Evolutionary conservation across 1,140 invertebrate genomes (phyloP).

Genomic region (Agrilus planipennis): DNA sequence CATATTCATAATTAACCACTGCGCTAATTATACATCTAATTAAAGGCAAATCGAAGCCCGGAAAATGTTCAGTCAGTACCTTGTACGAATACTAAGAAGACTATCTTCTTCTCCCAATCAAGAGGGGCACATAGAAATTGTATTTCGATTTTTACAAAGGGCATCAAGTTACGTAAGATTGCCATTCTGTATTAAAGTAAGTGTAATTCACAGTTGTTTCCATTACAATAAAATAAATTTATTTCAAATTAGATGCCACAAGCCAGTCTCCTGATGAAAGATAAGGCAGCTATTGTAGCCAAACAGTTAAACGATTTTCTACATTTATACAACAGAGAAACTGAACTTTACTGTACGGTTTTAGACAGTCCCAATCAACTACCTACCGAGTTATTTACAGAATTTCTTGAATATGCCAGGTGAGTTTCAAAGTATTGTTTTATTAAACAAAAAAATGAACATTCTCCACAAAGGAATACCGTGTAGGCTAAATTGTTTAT

Average conservation of each 20-base stretch:
- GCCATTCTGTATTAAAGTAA: slow-evolving; percentile 58
- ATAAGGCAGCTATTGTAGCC: slow-evolving; percentile 73
- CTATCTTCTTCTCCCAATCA: slow-evolving; percentile 46
- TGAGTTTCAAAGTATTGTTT: slow-evolving; percentile 13
- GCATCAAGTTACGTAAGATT: slow-evolving; percentile 64
- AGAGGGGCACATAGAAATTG: slow-evolving; percentile 52
- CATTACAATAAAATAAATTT: not conserved
- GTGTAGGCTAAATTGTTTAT: not conserved
- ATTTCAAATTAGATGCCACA: not conserved
- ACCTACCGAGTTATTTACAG: slow-evolving; percentile 44
- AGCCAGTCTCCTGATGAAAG: slow-evolving; percentile 68
- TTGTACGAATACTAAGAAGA: slow-evolving; percentile 64
- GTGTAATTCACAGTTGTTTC: slow-evolving; percentile 4
- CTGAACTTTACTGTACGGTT: slow-evolving; percentile 58
- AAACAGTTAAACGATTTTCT: slow-evolving; percentile 89
- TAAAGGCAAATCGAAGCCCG: slow-evolving; percentile 51
- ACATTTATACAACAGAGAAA: slow-evolving; percentile 78
- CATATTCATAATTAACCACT: not conserved
- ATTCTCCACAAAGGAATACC: not conserved
- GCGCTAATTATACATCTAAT: slow-evolving; percentile 2
- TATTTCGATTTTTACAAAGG: slow-evolving; percentile 73
- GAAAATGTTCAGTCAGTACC: slow-evolving; percentile 72
- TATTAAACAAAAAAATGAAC: not conserved
- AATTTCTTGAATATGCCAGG: slow-evolving; percentile 39
- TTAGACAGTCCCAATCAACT: slow-evolving; percentile 49